phyloP scores from a whole-genome alignment of 1,140 invertebrate genomes.

The Helicoverpa zea region DNA sequence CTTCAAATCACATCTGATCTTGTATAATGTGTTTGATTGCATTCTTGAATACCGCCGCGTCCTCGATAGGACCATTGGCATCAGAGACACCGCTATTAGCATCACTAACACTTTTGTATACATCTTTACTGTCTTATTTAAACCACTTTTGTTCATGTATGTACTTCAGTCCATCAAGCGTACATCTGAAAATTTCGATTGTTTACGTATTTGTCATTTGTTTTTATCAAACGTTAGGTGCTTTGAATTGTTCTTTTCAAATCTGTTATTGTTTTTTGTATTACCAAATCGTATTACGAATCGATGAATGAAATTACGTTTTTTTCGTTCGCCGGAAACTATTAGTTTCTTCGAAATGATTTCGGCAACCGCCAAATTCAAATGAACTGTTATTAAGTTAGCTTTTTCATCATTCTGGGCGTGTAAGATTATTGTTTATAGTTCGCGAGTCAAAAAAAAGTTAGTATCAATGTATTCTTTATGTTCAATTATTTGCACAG shows the following conservation, averaged over 20 bases:
- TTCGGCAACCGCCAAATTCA: neutral
- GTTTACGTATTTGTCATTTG: neutral
- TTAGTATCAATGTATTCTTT: neutral
- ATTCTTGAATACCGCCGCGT: constrained; percentile 68
- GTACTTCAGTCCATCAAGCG: neutral
- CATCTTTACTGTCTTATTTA: constrained; percentile 42
- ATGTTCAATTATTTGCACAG: neutral
- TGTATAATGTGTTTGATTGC: constrained; percentile 73
- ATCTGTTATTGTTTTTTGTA: neutral
- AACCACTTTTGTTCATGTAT: neutral
- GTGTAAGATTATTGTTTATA: neutral
- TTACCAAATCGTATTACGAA: neutral
- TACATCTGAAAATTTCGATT: constrained; percentile 39
- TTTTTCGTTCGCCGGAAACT: neutral
- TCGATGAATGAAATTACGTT: constrained; percentile 1
- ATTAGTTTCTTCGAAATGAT: neutral
- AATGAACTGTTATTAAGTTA: neutral
- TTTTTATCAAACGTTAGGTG: neutral
- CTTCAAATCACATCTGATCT: constrained; percentile 78
- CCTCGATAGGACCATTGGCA: constrained; percentile 61
- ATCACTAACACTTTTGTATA: constrained; percentile 56
- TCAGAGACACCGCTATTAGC: constrained; percentile 62
- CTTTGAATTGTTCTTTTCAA: neutral
- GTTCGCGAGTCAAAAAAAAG: neutral
- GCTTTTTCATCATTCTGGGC: neutral